Evolutionary conservation across 2,888 invertebrate genomes (phyloP), one percentile per base, ranked within the genome.

Genomic region (Rhorus exstirpatorius): DNA sequence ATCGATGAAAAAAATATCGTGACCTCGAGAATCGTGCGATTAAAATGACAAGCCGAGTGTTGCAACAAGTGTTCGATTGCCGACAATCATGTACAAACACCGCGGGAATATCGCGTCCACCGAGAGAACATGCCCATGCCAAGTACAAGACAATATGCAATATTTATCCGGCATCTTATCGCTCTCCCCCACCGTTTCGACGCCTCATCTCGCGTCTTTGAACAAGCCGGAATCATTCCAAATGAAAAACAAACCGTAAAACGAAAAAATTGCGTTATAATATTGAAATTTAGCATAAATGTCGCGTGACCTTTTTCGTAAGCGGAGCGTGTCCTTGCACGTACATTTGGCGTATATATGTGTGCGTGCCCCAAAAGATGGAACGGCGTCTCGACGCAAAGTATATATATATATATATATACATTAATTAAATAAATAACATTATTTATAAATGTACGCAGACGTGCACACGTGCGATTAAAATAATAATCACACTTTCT

Each of bases 1-100:
- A 55, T 53, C 68, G 67, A 17, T 19, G 35, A n/a, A 75, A 49
- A 41, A 71, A 82, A 70, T 41, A 70, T 81, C 26, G 58, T 51
- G 78, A 82, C 78, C 81, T 82, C 74, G 74, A 68, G 35, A 78
- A 63, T 63, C 49, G 75, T 63, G 58, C 51, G 26, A 72, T 76
- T 49, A 26, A 65, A 44, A 35, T 46, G 49, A 26, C 14, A 12
- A 4, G 14, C 3, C 49, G 61, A 31, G 41, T 82, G 65, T 78
- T 82, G 65, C 58, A 21, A 65, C 82, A 82, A 78, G 78, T 82
- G 82, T 70, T 65, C 53, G 14, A 26, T 8, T 17, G n/a, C 35
- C 41, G 12, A 31, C 17, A 67, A 67, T 51, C 14, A 38, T 60
- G 26, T 14, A 7, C 8, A 1, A 17, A 7, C 24, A 44, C 12